These are phyloP conservation scores for Engraulis encrasicolus DNA, from an alignment of 2,113 vertebrate species.

Conservation along the genomic window DNA sequence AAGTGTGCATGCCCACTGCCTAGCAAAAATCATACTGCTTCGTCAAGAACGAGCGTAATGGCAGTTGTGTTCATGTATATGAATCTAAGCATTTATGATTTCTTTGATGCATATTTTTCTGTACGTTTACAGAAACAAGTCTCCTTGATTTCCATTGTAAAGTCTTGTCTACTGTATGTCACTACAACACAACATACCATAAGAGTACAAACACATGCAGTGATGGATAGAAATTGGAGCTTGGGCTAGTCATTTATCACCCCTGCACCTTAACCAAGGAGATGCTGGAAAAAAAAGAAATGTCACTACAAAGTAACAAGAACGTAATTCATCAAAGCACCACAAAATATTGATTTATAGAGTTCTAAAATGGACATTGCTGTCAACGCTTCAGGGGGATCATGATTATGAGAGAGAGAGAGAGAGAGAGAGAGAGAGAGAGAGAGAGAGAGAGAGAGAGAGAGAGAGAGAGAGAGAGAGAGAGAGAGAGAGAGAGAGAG, in stretches of 20 bases:
- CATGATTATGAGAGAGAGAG: neutral
- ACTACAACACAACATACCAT: neutral
- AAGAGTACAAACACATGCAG: neutral
- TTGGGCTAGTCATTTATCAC: neutral
- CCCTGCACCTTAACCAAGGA: neutral
- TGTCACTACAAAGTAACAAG: neutral
- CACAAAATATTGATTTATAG: conserved; percentile 38
- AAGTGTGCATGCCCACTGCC: no score
- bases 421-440: neutral
- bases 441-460: conserved; percentile 32
- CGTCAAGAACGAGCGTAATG: no score
- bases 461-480: neutral
- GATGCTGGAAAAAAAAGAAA: neutral
- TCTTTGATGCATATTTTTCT: no score
- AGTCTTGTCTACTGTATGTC: no score
- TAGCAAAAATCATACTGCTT: no score
- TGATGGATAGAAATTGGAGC: neutral
- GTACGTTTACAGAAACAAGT: no score
- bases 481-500: neutral
- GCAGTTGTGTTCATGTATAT: no score
- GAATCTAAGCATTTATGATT: no score
- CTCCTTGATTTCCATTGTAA: no score
- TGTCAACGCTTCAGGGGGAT: conserved; percentile 23
- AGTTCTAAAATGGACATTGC: neutral
- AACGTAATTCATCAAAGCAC: conserved; percentile 36